These are phyloP conservation scores for Ambastaia sidthimunki DNA, from an alignment of 2,797 vertebrate genomes.

Conservation along the genomic window DNA sequence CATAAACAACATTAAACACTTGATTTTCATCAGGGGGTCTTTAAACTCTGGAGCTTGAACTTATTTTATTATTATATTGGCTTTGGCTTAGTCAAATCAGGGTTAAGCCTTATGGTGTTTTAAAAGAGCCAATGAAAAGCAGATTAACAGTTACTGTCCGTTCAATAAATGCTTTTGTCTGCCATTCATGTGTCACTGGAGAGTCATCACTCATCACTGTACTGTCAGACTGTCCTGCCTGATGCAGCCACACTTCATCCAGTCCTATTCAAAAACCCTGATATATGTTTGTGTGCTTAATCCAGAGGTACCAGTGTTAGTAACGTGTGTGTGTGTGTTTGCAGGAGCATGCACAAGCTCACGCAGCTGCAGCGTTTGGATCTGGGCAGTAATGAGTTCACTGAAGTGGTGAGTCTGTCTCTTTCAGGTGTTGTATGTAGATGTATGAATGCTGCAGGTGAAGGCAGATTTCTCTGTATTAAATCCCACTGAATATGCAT, in stretches of 20 bases:
- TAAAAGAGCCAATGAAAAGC: constrained; percentile 24
- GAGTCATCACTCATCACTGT: not conserved
- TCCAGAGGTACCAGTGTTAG: constrained; percentile 9
- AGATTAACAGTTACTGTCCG: not conserved
- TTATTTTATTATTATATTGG: too few relatives aligned
- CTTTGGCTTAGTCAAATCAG: too few relatives aligned
- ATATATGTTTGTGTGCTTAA: constrained; percentile 3
- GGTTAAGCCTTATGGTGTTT: not conserved
- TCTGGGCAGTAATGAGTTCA: constrained; percentile 99
- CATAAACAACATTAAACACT: too few relatives aligned
- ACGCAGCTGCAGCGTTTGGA: constrained; percentile 95
- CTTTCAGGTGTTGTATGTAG: not conserved
- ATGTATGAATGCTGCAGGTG: constrained; percentile 3
- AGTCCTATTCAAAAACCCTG: not conserved
- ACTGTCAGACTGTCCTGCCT: not conserved
- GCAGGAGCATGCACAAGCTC: constrained; percentile 97
- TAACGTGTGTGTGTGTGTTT: constrained; percentile 48
- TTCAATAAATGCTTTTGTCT: constrained; percentile 32
- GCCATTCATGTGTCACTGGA: not conserved
- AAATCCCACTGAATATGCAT: constrained; percentile 26
- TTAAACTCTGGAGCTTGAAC: not conserved
- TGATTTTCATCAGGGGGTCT: too few relatives aligned
- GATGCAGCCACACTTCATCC: not conserved
- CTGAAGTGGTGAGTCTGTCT: constrained; percentile 93
- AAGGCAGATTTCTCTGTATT: not conserved